These are phyloP conservation scores for Ctenochaetus hawaiiensis DNA, from an alignment of 2,797 vertebrate species.

Conservation along the genomic window DNA sequence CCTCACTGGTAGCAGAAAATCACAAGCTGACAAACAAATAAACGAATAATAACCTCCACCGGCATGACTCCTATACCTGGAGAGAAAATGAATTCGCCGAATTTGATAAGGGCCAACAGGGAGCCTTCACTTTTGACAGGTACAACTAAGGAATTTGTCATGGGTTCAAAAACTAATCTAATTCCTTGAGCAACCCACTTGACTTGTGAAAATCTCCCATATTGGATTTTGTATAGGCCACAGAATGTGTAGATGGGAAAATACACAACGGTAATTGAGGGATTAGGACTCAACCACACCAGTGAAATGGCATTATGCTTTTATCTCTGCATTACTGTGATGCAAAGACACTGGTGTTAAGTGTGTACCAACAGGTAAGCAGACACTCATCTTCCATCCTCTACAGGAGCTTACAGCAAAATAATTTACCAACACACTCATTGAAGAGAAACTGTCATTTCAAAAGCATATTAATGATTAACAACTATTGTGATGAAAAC, in stretches of 20 bases:
- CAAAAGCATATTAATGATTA: constrained; percentile 42
- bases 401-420: constrained; percentile 54
- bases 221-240: constrained; percentile 81
- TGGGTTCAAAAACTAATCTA: constrained; percentile 86
- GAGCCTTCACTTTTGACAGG: constrained; percentile 87
- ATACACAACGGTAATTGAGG: constrained; percentile 82
- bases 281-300: constrained; percentile 80
- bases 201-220: constrained; percentile 82
- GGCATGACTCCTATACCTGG: constrained; percentile 80
- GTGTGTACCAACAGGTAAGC: constrained; percentile 71
- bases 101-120: constrained; percentile 88
- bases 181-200: constrained; percentile 83
- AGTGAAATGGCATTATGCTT: constrained; percentile 72
- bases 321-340: constrained; percentile 73
- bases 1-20: constrained; percentile 80
- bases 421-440: constrained; percentile 34
- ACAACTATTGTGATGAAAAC: constrained; percentile 3
- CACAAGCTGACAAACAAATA: constrained; percentile 86
- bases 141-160: constrained; percentile 87
- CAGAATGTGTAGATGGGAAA: constrained; percentile 75
- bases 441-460: constrained; percentile 30
- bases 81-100: constrained; percentile 85
- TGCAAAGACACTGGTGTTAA: constrained; percentile 68
- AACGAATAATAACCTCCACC: constrained; percentile 82
- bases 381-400: constrained; percentile 54